Evolutionary conservation across 2,797 vertebrate genomes (phyloP).

Genomic region (Dicrostonyx torquatus): DNA sequence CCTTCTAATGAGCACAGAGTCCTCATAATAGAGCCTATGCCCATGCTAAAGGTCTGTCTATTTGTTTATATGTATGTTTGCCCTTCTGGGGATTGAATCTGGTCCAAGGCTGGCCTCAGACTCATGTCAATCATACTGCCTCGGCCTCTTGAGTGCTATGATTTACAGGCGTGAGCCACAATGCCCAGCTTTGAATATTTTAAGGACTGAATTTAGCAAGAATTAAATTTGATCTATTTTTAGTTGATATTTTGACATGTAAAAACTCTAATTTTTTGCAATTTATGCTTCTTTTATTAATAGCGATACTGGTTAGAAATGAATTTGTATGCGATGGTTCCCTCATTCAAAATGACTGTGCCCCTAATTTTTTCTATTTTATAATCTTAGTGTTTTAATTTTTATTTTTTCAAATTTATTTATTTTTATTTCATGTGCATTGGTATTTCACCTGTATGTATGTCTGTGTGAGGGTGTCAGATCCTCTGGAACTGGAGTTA

Average conservation of each 20-base stretch:
- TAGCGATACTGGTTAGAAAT: background rate
- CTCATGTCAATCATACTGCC: too few relatives aligned
- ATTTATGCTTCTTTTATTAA: slow-evolving; percentile 1
- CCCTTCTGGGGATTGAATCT: background rate
- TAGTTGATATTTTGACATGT: background rate
- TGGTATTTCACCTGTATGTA: background rate
- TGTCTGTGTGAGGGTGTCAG: background rate
- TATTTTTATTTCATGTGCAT: background rate
- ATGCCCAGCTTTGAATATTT: background rate
- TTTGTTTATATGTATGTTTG: background rate
- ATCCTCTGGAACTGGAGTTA: background rate
- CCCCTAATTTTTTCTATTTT: background rate
- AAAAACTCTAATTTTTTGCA: background rate
- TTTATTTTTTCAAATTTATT: background rate
- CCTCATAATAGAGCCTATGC: background rate
- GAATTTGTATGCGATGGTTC: background rate
- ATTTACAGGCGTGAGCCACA: background rate
- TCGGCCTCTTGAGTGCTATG: background rate
- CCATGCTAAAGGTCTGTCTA: background rate
- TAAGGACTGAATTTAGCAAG: background rate
- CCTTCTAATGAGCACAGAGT: background rate
- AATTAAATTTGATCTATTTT: slow-evolving; percentile 35
- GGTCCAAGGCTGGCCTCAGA: background rate
- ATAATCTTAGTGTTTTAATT: background rate
- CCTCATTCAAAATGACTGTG: background rate